Base-by-base conservation (phyloP, 2,888 invertebrate genomes). In the Eumacrocentrus americanus region DNA sequence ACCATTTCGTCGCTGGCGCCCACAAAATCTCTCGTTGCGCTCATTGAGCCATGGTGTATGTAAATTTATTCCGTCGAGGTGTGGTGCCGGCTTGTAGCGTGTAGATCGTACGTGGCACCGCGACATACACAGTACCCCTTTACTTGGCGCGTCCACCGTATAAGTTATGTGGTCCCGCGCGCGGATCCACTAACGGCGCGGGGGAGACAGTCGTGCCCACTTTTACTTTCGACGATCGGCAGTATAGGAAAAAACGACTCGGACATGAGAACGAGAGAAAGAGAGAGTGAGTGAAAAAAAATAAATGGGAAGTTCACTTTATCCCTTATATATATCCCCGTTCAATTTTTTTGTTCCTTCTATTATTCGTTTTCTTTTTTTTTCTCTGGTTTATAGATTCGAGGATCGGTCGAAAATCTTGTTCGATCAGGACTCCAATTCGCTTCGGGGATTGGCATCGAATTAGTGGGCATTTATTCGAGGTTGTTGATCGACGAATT, bases 21-120 rank as follows among this genome's bases (percentile, higher is more conserved):
- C 57, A 48, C 54, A 42, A 50, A 53, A 59, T 62, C 56, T 60
- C 62, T 64, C 65, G 60, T 65, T 63, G 61, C 66, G 48, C 66
- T 67, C 67, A 68, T 67, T 67, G 67, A 64, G 57, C 61, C 64
- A 64, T 60, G 70, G 68, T 61, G 67, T 71, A 77, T 77, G 76
- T 73, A 77, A 76, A 77, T 77, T 76, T 77, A 77, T 77, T 76
- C 76, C 67, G 66, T 63, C 64, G 71, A 76, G 76, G 76, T 72
- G 76, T 73, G 76, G 72, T 74, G 68, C 69, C 35, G 64, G 68
- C 68, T 61, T 68, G 70, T 71, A 66, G 55, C 65, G 63, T 64
- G 68, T 70, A 72, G 66, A 72, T 73, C 71, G 66, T 63, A 58
- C 60, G 61, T 63, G 61, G 53, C 38, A 61, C 58, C 52, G 60